phyloP scores from a whole-genome alignment of 1,140 invertebrate genomes.

The Drosophila equinoxialis region DNA sequence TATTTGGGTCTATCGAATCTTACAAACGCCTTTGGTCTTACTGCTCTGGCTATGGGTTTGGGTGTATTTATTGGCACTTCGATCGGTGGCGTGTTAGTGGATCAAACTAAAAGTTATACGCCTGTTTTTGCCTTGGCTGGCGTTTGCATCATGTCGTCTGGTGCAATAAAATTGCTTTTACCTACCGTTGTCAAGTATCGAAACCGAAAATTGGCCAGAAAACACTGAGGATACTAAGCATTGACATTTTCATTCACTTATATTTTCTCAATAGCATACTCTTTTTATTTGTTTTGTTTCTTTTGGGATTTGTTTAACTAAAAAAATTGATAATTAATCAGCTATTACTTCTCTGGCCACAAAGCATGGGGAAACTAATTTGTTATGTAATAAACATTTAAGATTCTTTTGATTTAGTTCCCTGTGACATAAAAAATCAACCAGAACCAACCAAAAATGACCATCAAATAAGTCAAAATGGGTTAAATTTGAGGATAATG shows the following conservation, averaged over 20 bases:
- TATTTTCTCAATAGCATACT: constrained; percentile 6
- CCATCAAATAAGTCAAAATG: too few species aligned
- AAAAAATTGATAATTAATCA: not conserved
- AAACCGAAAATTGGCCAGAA: not conserved
- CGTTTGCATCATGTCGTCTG: constrained; percentile 54
- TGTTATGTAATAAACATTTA: too few species aligned
- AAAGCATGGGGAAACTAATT: too few species aligned
- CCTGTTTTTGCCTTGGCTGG: constrained; percentile 67
- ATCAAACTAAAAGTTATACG: constrained; percentile 28
- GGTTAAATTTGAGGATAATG: too few species aligned
- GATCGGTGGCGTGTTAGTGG: constrained; percentile 53
- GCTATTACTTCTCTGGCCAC: too few species aligned
- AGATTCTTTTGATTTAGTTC: too few species aligned
- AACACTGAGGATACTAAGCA: not conserved
- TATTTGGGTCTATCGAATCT: constrained; percentile 70
- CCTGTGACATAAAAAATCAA: too few species aligned
- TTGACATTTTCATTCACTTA: not conserved
- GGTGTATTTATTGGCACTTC: constrained; percentile 71
- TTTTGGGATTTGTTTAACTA: constrained; percentile 34
- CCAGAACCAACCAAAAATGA: too few species aligned
- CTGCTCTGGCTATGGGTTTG: constrained; percentile 67
- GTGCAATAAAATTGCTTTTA: constrained; percentile 53
- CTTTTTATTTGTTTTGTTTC: constrained; percentile 35
- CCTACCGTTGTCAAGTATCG: constrained; percentile 27
- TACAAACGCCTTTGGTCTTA: constrained; percentile 78